A percentile compares a stretch with the other conserved stretches of the same genome.
Conservation (phyloP, 2,888 invertebrate species). For the Latheticus oryzae region DNA sequence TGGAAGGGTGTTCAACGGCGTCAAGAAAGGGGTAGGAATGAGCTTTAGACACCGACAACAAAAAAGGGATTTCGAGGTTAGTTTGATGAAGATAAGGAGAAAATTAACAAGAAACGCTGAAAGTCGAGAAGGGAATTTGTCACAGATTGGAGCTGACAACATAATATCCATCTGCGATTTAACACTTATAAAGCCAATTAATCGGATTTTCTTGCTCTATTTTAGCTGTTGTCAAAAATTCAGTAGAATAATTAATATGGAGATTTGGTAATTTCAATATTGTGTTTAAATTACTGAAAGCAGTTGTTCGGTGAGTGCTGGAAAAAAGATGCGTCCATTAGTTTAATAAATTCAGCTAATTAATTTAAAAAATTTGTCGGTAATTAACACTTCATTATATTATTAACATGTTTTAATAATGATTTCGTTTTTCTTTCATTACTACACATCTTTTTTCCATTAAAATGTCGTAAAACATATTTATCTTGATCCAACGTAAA, state of each 20-base stretch:
- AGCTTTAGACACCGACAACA: conserved; percentile 32
- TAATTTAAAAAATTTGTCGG: conserved; percentile 31
- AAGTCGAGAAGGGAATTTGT: too few species aligned
- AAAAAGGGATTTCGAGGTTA: conserved; percentile 14
- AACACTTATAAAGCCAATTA: too few species aligned
- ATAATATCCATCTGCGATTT: too few species aligned
- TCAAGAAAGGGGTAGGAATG: conserved; percentile 31
- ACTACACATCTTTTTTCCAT: conserved; percentile 35
- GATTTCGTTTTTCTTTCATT: conserved; percentile 7
- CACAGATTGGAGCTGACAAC: too few species aligned
- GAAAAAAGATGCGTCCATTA: conserved; percentile 1
- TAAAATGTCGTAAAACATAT: conserved; percentile 34
- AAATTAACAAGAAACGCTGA: conserved; percentile 19
- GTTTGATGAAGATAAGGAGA: conserved; percentile 10
- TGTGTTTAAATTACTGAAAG: too few species aligned
- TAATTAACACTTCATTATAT: conserved; percentile 35
- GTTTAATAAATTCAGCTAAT: conserved; percentile 13
- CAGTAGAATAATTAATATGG: too few species aligned
- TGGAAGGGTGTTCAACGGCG: conserved; percentile 25
- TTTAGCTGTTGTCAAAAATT: too few species aligned
- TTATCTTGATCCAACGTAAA: conserved; percentile 36
- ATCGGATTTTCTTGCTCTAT: too few species aligned
- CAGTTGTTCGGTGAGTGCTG: too few species aligned
- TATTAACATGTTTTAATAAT: conserved; percentile 32
- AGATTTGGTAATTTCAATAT: too few species aligned